Conservation (phyloP, 1,140 invertebrate species). For the Sycophaga agraensis region DNA sequence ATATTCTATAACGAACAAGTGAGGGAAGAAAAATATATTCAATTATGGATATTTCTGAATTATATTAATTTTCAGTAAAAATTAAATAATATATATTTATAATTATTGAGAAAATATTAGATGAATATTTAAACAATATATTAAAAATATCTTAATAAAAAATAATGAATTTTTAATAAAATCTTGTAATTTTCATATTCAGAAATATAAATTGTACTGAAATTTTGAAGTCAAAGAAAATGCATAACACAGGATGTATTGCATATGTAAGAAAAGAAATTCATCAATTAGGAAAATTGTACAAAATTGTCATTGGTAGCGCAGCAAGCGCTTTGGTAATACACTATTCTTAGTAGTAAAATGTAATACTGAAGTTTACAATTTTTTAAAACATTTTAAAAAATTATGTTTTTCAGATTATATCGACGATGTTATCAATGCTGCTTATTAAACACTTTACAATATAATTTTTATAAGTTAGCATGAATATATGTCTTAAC, state of each 20-base stretch:
- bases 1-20: too few relatives aligned
- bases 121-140: too few relatives aligned
- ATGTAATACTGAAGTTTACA: neutral
- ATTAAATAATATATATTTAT: neutral
- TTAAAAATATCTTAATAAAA: neutral
- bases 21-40: too few relatives aligned
- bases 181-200: neutral
- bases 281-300: slow-evolving; percentile 13
- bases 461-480: neutral
- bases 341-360: too few relatives aligned
- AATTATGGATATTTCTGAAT: too few relatives aligned
- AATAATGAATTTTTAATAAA: neutral
- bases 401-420: slow-evolving; percentile 3
- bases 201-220: neutral
- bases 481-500: neutral
- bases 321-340: neutral
- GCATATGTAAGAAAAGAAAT: slow-evolving; percentile 8
- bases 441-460: neutral
- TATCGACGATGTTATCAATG: neutral
- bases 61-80: too few relatives aligned
- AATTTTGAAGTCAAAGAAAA: neutral
- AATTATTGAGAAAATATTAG: neutral
- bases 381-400: neutral
- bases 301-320: slow-evolving; percentile 12
- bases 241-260: neutral